These are phyloP conservation scores for Hucho hucho DNA, from an alignment of 2,113 vertebrate genomes.

Conservation along the genomic window DNA sequence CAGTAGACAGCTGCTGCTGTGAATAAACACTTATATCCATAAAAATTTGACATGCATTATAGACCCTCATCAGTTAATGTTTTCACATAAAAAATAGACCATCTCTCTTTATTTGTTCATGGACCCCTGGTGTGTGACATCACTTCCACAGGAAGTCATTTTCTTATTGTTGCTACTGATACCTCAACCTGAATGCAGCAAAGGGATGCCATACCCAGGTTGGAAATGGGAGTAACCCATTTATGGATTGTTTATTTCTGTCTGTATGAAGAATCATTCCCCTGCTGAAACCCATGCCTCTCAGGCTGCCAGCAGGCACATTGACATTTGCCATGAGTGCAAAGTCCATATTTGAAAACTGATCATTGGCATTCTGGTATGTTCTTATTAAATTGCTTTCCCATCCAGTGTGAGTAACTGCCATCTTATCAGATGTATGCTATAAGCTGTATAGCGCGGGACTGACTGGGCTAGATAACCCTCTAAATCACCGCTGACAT, in stretches of 20 bases:
- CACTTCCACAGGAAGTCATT: constrained; percentile 2
- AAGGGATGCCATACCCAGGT: too few relatives aligned
- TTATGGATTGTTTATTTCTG: too few relatives aligned
- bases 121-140: constrained; percentile 16
- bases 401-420: constrained; percentile 35
- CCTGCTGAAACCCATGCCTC: too few relatives aligned
- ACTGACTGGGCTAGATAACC: constrained; percentile 37
- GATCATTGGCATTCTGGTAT: constrained; percentile 24
- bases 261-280: too few relatives aligned
- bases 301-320: too few relatives aligned
- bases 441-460: constrained; percentile 39
- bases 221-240: too few relatives aligned
- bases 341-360: too few relatives aligned
- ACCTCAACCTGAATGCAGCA: too few relatives aligned
- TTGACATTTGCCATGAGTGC: too few relatives aligned
- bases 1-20: constrained; percentile 54
- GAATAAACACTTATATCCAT: constrained; percentile 58
- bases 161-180: neutral
- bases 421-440: constrained; percentile 34
- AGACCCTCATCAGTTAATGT: constrained; percentile 16
- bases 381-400: constrained; percentile 49
- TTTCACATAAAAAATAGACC: constrained; percentile 22
- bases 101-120: neutral
- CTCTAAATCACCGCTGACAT: constrained; percentile 54
- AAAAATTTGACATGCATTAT: constrained; percentile 39